Base-by-base conservation (phyloP, 2,888 invertebrate species). In the Alitta virens region DNA sequence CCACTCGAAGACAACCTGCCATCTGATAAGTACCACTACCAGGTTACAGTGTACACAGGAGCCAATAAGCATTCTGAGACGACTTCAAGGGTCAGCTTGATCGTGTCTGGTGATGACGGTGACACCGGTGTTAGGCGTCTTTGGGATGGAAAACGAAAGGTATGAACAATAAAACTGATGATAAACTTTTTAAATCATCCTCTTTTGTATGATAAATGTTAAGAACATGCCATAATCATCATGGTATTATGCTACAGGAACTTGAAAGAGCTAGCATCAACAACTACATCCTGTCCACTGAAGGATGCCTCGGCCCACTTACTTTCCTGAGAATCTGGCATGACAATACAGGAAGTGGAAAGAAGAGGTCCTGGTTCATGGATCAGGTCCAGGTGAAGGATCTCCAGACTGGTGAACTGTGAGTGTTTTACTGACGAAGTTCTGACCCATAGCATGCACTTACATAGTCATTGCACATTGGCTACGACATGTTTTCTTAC, bases 1-100 rank as follows among this genome's bases (percentile, higher is more conserved):
- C 83, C 83, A 1, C 69, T 83, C 25, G 78, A 79, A 24, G 83
- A 84, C 71, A 84, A 83, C 70, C 74, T 83, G 26, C 81, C 82
- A 1, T 75, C 78, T 1, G 82, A 83, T 64, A 78, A 72, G 61
- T 83, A 84, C 68, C 76, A 82, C 63, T 84, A 84, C 71, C 82
- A 83, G 66, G 63, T 84, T 40, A 75, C 81, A 0, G 79, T 84
- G 9, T 76, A 78, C 67, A 84, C 84, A 0, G 83, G 83, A 1
- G 68, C 76, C 54, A 74, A 75, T 62, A 72, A 77, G 63, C 70
- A 72, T 24, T 70, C 78, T 0, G 76, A 75, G 12, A 80, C 81
- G 1, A 74, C 70, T 42, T 81, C 81, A 18, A 75, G 73, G 60
- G 66, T 80, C 55, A 75, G 78, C 57, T 74, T 80, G 63, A 78